Evolutionary conservation across 2,888 invertebrate species (phyloP).

Genomic region (Ormia ochracea): DNA sequence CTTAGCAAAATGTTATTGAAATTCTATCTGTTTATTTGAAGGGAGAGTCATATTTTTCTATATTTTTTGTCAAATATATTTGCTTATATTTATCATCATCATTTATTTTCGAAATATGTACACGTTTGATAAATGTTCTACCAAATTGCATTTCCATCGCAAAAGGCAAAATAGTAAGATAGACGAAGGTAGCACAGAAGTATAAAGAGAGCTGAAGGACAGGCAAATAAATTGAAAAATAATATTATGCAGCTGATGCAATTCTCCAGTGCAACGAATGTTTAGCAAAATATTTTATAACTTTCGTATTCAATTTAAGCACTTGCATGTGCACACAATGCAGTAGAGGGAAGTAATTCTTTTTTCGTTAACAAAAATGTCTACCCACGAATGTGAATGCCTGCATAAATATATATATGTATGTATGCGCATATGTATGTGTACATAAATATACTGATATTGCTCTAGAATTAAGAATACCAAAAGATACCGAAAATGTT

Average conservation of each 20-base stretch:
- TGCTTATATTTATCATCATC: conserved; percentile 34
- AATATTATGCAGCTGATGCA: conserved; percentile 54
- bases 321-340: conserved; percentile 12
- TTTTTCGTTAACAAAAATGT: background rate
- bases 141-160: conserved; percentile 45
- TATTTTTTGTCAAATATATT: background rate
- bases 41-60: conserved; percentile 19
- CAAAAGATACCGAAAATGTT: no score
- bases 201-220: background rate
- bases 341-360: background rate
- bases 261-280: conserved; percentile 14
- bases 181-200: background rate
- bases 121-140: conserved; percentile 42
- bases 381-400: background rate
- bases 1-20: conserved; percentile 20
- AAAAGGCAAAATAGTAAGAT: conserved; percentile 7
- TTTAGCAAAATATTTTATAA: conserved; percentile 1
- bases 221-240: conserved; percentile 52
- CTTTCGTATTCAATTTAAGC: conserved; percentile 8
- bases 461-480: no score
- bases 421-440: no score
- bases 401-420: no score
- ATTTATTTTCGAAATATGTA: conserved; percentile 40
- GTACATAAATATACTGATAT: no score
- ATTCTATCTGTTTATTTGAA: conserved; percentile 44